Conservation (phyloP, 2,113 vertebrate species). For the Gavia stellata region DNA sequence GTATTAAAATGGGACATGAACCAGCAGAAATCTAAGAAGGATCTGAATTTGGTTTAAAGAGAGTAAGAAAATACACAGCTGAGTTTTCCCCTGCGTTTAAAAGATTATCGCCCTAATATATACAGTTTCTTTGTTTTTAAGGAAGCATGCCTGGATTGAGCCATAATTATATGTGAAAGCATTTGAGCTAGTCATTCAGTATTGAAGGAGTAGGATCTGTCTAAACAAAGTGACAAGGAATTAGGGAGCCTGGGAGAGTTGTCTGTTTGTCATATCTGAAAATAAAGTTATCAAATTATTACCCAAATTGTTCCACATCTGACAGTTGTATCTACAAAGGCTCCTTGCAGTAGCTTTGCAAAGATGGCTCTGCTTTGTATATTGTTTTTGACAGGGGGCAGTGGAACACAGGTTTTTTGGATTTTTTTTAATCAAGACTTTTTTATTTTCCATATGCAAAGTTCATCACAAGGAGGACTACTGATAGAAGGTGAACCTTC, state of each 20-base stretch:
- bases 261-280: conserved; percentile 34
- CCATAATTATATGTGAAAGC: not conserved
- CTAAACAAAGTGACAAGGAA: conserved; percentile 42
- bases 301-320: not conserved
- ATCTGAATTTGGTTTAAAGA: conserved; percentile 14
- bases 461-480: not conserved
- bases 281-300: conserved; percentile 45
- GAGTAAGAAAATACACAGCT: not conserved
- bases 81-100: not conserved
- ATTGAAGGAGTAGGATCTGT: not conserved
- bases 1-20: conserved; percentile 36
- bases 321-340: not conserved
- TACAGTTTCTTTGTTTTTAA: conserved; percentile 11
- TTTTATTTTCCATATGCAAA: not conserved
- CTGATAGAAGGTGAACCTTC: not conserved
- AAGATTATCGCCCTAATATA: not conserved
- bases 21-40: conserved; percentile 13
- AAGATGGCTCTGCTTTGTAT: not conserved
- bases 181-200: not conserved
- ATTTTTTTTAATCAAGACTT: not conserved
- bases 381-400: not conserved
- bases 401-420: not conserved
- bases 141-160: not conserved
- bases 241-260: conserved; percentile 6
- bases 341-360: not conserved